phyloP scores from a whole-genome alignment of 1,140 invertebrate genomes.

The Zaprionus lachaisei region DNA sequence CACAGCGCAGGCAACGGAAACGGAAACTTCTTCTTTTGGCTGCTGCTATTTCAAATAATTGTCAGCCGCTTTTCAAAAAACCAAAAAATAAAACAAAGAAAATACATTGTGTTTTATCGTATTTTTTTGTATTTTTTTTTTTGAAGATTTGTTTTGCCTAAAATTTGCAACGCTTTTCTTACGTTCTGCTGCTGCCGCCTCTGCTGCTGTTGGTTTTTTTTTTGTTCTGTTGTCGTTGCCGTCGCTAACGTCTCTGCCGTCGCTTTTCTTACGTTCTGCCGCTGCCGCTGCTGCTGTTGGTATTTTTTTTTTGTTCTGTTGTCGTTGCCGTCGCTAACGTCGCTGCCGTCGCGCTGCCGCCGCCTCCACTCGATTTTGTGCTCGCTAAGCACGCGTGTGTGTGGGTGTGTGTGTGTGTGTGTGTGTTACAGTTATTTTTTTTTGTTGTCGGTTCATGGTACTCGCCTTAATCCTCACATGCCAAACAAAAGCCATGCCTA shows the following conservation, averaged over 20 bases:
- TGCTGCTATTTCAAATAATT: slow-evolving; percentile 35
- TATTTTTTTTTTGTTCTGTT: slow-evolving; percentile 23
- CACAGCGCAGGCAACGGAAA: slow-evolving; percentile 30
- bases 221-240: slow-evolving; percentile 17
- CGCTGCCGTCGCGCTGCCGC: slow-evolving; percentile 34
- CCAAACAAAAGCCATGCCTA: slow-evolving; percentile 40
- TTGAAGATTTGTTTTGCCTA: slow-evolving; percentile 1
- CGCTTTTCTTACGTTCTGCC: slow-evolving; percentile 12
- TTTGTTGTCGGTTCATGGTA: slow-evolving; percentile 55
- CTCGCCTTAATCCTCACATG: slow-evolving; percentile 43
- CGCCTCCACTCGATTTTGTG: slow-evolving; percentile 48
- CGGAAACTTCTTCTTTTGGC: slow-evolving; percentile 38
- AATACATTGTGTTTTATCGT: not conserved
- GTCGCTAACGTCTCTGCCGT: slow-evolving; percentile 24
- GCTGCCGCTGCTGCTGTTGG: not conserved
- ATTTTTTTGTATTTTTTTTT: slow-evolving; percentile 1
- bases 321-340: slow-evolving; percentile 10
- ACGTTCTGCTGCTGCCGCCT: not conserved
- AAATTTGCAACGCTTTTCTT: slow-evolving; percentile 30
- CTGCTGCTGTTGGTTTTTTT: not conserved
- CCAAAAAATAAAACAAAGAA: slow-evolving; percentile 2
- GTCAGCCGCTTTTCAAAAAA: slow-evolving; percentile 8
- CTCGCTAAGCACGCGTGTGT: slow-evolving; percentile 42
- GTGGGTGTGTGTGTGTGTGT: slow-evolving; percentile 37
- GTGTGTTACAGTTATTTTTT: slow-evolving; percentile 57